These are phyloP conservation scores for Corythornis leucogaster DNA, from an alignment of 2,797 vertebrate genomes.

Conservation along the genomic window DNA sequence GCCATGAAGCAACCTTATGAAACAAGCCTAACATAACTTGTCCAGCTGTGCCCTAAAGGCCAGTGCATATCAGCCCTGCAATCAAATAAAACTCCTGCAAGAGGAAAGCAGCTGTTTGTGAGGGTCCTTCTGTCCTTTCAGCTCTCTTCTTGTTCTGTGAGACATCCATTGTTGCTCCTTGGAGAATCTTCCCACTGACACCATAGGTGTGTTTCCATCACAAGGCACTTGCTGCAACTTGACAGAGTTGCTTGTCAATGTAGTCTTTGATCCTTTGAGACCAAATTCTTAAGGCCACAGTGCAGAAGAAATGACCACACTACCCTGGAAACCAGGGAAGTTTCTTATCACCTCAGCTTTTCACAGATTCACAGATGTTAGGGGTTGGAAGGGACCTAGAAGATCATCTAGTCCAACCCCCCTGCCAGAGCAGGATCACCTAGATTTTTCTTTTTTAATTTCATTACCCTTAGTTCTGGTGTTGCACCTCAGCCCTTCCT, in stretches of 20 bases:
- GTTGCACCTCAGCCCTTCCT: not conserved
- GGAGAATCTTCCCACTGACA: not conserved
- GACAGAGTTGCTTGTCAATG: not conserved
- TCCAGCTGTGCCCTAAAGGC: not conserved
- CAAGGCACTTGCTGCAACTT: not conserved
- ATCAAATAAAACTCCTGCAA: not conserved
- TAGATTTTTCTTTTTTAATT: not conserved
- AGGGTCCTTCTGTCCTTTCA: not conserved
- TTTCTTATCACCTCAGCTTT: not conserved
- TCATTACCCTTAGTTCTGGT: not conserved
- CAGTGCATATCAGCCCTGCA: not conserved
- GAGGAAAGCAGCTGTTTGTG: not conserved
- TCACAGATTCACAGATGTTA: too few species aligned
- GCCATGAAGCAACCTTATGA: not conserved
- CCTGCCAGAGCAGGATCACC: too few species aligned
- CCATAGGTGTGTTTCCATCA: not conserved
- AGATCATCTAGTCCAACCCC: too few species aligned
- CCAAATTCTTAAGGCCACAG: not conserved
- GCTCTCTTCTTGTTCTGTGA: not conserved
- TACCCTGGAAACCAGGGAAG: not conserved
- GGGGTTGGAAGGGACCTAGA: too few species aligned
- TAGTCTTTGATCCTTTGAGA: not conserved
- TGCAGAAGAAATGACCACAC: not conserved
- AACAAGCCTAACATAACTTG: not conserved
- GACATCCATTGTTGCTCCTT: not conserved